Percentiles rank a stretch among this genome's conserved stretches.
Evolutionary conservation across 2,113 vertebrate species (phyloP).

Genomic region (Cichladusa arquata): DNA sequence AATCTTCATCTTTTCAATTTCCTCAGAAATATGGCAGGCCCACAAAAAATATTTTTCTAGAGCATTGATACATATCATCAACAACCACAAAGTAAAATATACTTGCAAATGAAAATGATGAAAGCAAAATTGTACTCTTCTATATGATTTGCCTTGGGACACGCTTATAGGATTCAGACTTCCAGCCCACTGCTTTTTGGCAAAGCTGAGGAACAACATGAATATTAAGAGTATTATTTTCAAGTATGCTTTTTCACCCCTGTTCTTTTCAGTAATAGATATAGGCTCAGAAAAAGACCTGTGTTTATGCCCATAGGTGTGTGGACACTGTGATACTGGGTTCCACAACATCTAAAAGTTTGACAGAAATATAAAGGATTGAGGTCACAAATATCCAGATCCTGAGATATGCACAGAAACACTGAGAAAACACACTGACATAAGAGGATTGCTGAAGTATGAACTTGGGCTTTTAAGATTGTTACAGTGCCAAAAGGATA

Average conservation of each 20-base stretch:
- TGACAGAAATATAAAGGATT: neutral
- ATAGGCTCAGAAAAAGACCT: neutral
- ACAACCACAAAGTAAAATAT: neutral
- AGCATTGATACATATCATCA: neutral
- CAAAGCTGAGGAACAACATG: neutral
- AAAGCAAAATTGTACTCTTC: neutral
- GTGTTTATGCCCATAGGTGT: neutral
- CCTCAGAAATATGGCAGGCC: neutral
- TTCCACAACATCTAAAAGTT: neutral
- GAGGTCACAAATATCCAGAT: neutral
- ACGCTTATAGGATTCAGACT: neutral
- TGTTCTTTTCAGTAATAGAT: neutral
- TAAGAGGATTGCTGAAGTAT: neutral
- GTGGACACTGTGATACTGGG: neutral
- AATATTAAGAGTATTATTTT: neutral
- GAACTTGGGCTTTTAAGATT: neutral
- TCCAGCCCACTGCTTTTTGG: neutral
- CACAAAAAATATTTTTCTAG: neutral
- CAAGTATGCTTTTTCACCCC: neutral
- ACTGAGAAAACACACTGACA: neutral
- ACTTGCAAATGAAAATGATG: neutral
- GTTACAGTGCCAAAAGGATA: neutral
- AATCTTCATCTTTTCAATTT: neutral
- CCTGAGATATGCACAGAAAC: neutral
- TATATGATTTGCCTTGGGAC: neutral